Conservation (phyloP, 2,888 invertebrate genomes). For the Heteromyza rotundicornis region DNA sequence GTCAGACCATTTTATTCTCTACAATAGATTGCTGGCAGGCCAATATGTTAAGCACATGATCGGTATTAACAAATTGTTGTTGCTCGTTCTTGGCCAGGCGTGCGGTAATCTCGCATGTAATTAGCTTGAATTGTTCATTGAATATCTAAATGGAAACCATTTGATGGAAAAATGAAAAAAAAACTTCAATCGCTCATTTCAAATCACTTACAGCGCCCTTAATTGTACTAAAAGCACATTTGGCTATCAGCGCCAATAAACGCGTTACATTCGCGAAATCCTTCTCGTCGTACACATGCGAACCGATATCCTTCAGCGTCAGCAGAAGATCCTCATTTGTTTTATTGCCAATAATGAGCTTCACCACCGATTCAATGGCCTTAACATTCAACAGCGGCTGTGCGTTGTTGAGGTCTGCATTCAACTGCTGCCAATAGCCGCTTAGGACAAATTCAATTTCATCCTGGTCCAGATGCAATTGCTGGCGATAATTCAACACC, state of each 20-base stretch:
- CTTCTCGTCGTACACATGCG: slow-evolving; percentile 25
- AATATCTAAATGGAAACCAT: slow-evolving; percentile 58
- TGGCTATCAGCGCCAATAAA: slow-evolving; percentile 49
- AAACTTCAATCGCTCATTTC: no score
- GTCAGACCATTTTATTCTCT: slow-evolving; percentile 47
- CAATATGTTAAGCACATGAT: slow-evolving; percentile 42
- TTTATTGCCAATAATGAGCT: slow-evolving; percentile 53
- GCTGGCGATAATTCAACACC: slow-evolving; percentile 46
- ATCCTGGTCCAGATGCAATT: slow-evolving; percentile 54
- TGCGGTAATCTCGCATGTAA: slow-evolving; percentile 43
- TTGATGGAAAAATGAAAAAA: no score
- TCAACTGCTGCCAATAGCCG: slow-evolving; percentile 56
- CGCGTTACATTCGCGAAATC: slow-evolving; percentile 43
- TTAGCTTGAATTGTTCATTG: slow-evolving; percentile 57
- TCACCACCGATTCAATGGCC: slow-evolving; percentile 46
- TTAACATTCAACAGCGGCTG: slow-evolving; percentile 29
- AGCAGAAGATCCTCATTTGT: slow-evolving; percentile 56
- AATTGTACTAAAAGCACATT: slow-evolving; percentile 51
- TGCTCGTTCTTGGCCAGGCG: slow-evolving; percentile 39
- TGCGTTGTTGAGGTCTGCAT: slow-evolving; percentile 41
- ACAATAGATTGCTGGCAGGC: slow-evolving; percentile 48
- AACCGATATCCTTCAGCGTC: slow-evolving; percentile 41
- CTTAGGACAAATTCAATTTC: slow-evolving; percentile 58
- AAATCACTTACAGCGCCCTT: slow-evolving; percentile 54
- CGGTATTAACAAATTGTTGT: slow-evolving; percentile 30